These are phyloP conservation scores for Gymnothorax javanicus DNA, from an alignment of 2,797 vertebrate species.

Conservation along the genomic window DNA sequence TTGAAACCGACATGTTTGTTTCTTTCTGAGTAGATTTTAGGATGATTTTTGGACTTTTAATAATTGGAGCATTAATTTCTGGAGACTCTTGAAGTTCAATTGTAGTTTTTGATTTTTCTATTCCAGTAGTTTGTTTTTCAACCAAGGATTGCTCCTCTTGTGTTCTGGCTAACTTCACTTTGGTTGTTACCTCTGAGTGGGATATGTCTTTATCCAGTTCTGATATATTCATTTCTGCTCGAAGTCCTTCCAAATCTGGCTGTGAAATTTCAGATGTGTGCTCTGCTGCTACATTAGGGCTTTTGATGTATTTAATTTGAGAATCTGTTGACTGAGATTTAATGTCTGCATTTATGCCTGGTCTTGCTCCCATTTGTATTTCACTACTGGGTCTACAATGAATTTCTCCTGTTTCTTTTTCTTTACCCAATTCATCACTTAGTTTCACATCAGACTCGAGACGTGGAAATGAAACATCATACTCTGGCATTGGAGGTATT, in stretches of 20 bases:
- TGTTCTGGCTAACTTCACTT: not conserved
- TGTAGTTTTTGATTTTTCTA: slow-evolving; percentile 16
- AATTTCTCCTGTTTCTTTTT: not conserved
- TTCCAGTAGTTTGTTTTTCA: slow-evolving; percentile 42
- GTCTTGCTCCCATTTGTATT: slow-evolving; percentile 15
- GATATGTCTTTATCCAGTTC: not conserved
- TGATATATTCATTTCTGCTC: slow-evolving; percentile 7
- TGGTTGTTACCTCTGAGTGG: not conserved
- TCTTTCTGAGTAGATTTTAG: not conserved
- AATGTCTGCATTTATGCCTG: not conserved
- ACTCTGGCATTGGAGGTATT: slow-evolving; percentile 57
- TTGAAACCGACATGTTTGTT: slow-evolving; percentile 2
- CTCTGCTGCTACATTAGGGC: not conserved
- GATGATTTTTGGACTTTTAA: not conserved
- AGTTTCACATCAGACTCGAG: slow-evolving; percentile 41
- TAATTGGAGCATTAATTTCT: slow-evolving; percentile 35
- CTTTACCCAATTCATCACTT: not conserved
- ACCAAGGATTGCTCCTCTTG: not conserved
- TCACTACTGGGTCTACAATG: not conserved
- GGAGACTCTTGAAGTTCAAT: slow-evolving; percentile 40
- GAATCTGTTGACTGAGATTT: not conserved
- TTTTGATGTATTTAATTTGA: not conserved
- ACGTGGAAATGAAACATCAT: slow-evolving; percentile 41
- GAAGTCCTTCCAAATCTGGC: not conserved
- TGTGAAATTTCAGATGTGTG: slow-evolving; percentile 54